Evolutionary conservation across 2,797 vertebrate genomes (phyloP).

Genomic region (Hippoglossus hippoglossus): DNA sequence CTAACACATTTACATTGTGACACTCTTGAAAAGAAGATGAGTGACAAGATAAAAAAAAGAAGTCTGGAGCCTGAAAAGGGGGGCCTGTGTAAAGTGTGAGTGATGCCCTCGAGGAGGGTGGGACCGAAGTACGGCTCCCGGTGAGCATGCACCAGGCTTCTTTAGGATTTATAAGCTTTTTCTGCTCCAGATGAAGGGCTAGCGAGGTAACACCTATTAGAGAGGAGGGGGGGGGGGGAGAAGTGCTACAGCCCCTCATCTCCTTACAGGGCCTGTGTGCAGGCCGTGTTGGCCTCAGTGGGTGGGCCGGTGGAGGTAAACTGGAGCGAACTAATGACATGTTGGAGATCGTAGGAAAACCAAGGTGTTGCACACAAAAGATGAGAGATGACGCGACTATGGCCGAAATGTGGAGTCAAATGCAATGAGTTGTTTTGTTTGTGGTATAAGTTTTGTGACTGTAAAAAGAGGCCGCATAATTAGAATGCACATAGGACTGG

Average conservation of each 20-base stretch:
- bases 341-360: neutral
- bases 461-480: too few relatives aligned
- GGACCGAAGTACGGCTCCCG: constrained; percentile 5
- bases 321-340: constrained; percentile 4
- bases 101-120: constrained; percentile 32
- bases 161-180: constrained; percentile 2
- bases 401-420: neutral
- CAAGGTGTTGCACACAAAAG: too few relatives aligned
- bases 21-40: constrained; percentile 55
- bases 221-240: too few relatives aligned
- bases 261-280: neutral
- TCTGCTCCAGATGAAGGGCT: constrained; percentile 22
- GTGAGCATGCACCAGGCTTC: constrained; percentile 31
- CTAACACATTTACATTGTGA: constrained; percentile 44
- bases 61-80: constrained; percentile 19
- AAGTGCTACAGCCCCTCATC: too few relatives aligned
- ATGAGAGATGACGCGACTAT: too few relatives aligned
- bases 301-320: constrained; percentile 10
- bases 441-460: too few relatives aligned
- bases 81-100: constrained; percentile 38
- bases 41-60: constrained; percentile 46
- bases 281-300: constrained; percentile 36
- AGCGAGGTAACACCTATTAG: constrained; percentile 3
- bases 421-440: neutral
- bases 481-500: too few relatives aligned